phyloP scores from a whole-genome alignment of 2,888 invertebrate genomes.

The Hirtodrosophila histrioides region DNA sequence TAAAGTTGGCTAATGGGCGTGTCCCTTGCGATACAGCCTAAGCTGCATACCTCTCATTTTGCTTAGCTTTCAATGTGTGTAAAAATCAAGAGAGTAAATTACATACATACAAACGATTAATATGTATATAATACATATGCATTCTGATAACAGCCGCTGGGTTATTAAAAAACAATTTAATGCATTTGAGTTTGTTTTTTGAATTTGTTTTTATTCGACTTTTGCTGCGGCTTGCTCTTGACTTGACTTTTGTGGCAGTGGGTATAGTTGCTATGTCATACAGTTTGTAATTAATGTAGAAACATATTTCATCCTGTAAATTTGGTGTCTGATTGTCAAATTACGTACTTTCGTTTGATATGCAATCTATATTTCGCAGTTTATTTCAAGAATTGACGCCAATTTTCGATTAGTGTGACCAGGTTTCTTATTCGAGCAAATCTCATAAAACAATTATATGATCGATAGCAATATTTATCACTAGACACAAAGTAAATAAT shows the following conservation, averaged over 20 bases:
- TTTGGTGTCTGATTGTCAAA: too few species aligned
- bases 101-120: not conserved
- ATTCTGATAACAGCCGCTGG: slow-evolving; percentile 42
- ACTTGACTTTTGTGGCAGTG: slow-evolving; percentile 9
- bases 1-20: not conserved
- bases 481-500: too few species aligned
- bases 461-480: too few species aligned
- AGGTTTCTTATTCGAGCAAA: too few species aligned
- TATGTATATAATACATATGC: slow-evolving; percentile 18
- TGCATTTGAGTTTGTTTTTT: slow-evolving; percentile 49
- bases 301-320: too few species aligned
- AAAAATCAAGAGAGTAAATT: slow-evolving; percentile 14
- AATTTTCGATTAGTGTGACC: too few species aligned
- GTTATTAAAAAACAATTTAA: slow-evolving; percentile 55
- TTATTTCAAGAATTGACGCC: too few species aligned
- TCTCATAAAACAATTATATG: too few species aligned
- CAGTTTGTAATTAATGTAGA: not conserved
- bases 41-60: slow-evolving; percentile 20
- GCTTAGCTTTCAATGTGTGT: slow-evolving; percentile 38
- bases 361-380: too few species aligned
- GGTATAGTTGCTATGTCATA: not conserved
- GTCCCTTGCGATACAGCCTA: not conserved
- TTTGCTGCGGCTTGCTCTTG: slow-evolving; percentile 55
- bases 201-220: slow-evolving; percentile 58
- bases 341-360: too few species aligned